Evolutionary conservation across 2,797 vertebrate species (phyloP), one percentile per base, ranked within the genome.

Genomic region (Benthosema pterotum): DNA sequence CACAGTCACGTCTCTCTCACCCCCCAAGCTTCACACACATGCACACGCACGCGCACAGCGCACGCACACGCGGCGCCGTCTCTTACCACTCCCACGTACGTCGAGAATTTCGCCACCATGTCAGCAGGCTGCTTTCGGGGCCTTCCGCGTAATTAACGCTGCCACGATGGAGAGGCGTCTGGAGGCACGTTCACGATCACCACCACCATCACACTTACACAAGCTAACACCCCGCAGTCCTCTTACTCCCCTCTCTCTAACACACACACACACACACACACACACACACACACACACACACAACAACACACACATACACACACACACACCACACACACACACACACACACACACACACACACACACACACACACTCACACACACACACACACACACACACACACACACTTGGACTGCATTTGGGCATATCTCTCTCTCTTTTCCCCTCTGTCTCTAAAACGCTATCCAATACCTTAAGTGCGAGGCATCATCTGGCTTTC

Each of bases 121-220:
- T 69, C 59, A 42, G 71, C 75, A 66, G 56, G 38, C 48, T 77
- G 67, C 83, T 89, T 89, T 80, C 88, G 71, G 85, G 84, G 85
- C 82, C 82, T 88, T 53, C 81, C 71, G 88, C 74, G 83, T 91
- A 92, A 94, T 93, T 90, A 93, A 88, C 77, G 75, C 62, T 74
- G 83, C 78, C 82, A 60, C 87, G n/a, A n/a, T n/a, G 65, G 75
- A 74, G 85, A 83, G 83, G 80, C 80, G 75, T 85, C 81, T 83
- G 61, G 59, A 5, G 5, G 22, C 70, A 75, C 77, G 67, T 77
- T 80, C 71, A 66, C 72, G 71, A 60, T 75, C 22, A 25, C 80
- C 71, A 66, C 72, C 72, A 60, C 76, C 22, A 25, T 5, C 78
- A 38, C 53, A 67, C 71, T 69, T 82, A 68, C 5, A 17, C 42